phyloP scores from a whole-genome alignment of 2,113 vertebrate species.

The Amphilophus citrinellus region DNA sequence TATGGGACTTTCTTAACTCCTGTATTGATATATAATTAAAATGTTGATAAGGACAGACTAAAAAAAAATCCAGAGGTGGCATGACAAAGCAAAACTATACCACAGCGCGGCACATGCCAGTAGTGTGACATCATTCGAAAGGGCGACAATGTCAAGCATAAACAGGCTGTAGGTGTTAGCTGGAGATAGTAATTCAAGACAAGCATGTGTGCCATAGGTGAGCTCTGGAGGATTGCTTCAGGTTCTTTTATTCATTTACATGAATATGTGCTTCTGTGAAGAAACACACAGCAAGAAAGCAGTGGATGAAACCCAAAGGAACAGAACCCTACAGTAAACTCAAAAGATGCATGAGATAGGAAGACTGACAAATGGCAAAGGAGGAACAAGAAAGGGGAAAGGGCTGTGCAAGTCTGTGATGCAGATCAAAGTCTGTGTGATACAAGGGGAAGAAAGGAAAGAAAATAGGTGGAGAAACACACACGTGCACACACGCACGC shows the following conservation, averaged over 20 bases:
- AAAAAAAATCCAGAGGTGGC: not conserved
- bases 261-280: not conserved
- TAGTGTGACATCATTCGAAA: not conserved
- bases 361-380: constrained; percentile 40
- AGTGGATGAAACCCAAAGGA: constrained; percentile 26
- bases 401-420: constrained; percentile 62
- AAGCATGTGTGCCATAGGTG: not conserved
- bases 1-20: not conserved
- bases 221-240: not conserved
- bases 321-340: constrained; percentile 8
- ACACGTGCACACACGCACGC: not conserved
- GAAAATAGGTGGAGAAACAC: constrained; percentile 46
- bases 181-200: not conserved
- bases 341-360: constrained; percentile 31
- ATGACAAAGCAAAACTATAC: not conserved
- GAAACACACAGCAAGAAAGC: not conserved
- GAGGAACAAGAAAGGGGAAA: constrained; percentile 55
- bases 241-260: not conserved
- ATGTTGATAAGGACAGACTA: not conserved
- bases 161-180: not conserved
- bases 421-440: constrained; percentile 77
- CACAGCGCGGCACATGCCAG: not conserved
- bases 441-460: constrained; percentile 54
- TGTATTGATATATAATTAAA: constrained; percentile 7
- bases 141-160: not conserved